A percentile compares a stretch with the other conserved stretches of the same genome.
These are phyloP conservation scores for Murina feae DNA, from an alignment of 2,113 vertebrate genomes.

Conservation along the genomic window DNA sequence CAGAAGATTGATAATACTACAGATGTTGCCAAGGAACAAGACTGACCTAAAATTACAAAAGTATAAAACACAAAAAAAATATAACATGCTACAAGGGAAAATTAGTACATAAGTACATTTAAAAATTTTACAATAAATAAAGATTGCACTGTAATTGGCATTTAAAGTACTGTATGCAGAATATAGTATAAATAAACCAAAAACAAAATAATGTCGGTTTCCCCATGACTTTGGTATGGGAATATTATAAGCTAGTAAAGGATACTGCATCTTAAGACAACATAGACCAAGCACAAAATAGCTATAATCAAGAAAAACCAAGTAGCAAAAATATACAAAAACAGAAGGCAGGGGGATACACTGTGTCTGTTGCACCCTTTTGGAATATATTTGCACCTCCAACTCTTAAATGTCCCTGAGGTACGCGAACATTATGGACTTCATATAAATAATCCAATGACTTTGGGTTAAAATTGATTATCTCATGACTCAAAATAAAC, in stretches of 20 bases:
- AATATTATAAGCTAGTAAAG: constrained; percentile 91
- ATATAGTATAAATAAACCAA: constrained; percentile 99
- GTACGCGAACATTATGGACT: constrained; percentile 84
- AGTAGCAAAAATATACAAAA: constrained; percentile 89
- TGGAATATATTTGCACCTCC: constrained; percentile 88
- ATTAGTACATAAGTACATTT: constrained; percentile 97
- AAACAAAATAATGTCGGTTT: constrained; percentile 93
- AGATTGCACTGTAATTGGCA: constrained; percentile 99
- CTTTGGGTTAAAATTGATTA: constrained; percentile 74
- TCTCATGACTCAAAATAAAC: constrained; percentile 74
- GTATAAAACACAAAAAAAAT: constrained; percentile 87
- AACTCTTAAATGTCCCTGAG: constrained; percentile 95
- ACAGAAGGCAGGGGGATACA: constrained; percentile 80
- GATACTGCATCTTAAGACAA: constrained; percentile 87
- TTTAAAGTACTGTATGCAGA: constrained; percentile 99
- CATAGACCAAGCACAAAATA: constrained; percentile 83
- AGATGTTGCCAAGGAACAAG: constrained; percentile 93
- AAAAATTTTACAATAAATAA: constrained; percentile 99
- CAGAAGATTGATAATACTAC: constrained; percentile 93
- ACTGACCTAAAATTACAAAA: constrained; percentile 91
- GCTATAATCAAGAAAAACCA: constrained; percentile 87
- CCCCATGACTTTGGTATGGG: constrained; percentile 98
- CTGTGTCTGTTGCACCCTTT: constrained; percentile 88
- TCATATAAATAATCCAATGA: constrained; percentile 82
- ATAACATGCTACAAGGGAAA: constrained; percentile 93